phyloP scores from a whole-genome alignment of 2,797 vertebrate genomes.

The Ciconia nigra region DNA sequence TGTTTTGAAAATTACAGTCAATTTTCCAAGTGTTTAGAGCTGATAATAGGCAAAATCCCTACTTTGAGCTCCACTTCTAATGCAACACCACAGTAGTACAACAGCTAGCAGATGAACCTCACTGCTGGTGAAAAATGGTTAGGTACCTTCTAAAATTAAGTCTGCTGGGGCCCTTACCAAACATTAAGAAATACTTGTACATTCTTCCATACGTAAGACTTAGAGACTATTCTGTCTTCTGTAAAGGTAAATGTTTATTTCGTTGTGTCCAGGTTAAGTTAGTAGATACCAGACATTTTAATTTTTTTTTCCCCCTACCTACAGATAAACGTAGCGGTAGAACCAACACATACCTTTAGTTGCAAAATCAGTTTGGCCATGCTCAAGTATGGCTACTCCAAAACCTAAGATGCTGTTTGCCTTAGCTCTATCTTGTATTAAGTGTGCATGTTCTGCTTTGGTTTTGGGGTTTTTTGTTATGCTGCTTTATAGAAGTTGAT shows the following conservation, averaged over 20 bases:
- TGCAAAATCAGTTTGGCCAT: not conserved
- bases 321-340: not conserved
- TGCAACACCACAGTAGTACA: not conserved
- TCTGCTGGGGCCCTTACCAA: not conserved
- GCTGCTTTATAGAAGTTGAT: not conserved
- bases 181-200: not conserved
- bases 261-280: not conserved
- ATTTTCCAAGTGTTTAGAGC: not conserved
- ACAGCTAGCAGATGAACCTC: not conserved
- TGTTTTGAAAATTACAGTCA: not conserved
- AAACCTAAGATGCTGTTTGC: not conserved
- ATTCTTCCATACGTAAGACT: not conserved
- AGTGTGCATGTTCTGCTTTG: not conserved
- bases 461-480: not conserved
- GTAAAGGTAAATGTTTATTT: not conserved
- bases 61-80: not conserved
- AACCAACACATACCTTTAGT: not conserved
- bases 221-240: not conserved
- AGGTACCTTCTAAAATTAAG: not conserved
- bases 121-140: not conserved
- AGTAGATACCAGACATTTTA: not conserved
- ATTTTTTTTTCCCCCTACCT: accelerated
- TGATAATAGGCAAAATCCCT: not conserved
- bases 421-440: not conserved
- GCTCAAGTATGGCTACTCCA: not conserved